phyloP scores from a whole-genome alignment of 2,113 vertebrate genomes.

The Suncus etruscus region DNA sequence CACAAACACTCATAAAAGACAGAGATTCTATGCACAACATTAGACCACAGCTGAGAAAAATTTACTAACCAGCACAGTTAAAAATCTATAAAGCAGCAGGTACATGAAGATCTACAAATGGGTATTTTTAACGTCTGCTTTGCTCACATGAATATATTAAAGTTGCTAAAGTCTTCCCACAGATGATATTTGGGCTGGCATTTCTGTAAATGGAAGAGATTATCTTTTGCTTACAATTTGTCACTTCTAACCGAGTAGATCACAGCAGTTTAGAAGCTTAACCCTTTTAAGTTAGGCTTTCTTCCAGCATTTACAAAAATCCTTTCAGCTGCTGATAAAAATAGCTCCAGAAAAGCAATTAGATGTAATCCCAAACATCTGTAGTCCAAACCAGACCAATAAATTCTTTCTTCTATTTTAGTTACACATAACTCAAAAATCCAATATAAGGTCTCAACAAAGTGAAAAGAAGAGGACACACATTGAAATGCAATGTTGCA shows the following conservation, averaged over 20 bases:
- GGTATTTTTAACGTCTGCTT: constrained; percentile 57
- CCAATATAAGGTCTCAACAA: constrained; percentile 35
- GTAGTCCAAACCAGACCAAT: constrained; percentile 25
- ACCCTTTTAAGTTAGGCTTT: constrained; percentile 66
- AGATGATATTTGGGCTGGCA: constrained; percentile 72
- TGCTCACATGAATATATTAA: constrained; percentile 69
- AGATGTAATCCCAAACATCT: constrained; percentile 72
- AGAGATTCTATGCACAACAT: neutral
- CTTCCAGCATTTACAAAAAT: constrained; percentile 66
- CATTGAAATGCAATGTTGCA: constrained; percentile 17
- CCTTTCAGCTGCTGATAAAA: constrained; percentile 71
- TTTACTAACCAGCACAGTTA: neutral
- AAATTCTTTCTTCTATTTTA: constrained; percentile 54
- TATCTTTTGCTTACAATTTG: constrained; percentile 76
- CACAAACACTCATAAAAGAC: constrained; percentile 13
- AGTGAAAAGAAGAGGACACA: neutral
- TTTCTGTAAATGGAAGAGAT: constrained; percentile 72
- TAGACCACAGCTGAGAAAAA: neutral
- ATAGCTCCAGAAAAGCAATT: constrained; percentile 70
- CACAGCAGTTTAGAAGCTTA: constrained; percentile 75
- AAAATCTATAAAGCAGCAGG: constrained; percentile 48
- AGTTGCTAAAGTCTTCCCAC: constrained; percentile 55
- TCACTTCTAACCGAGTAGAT: constrained; percentile 70
- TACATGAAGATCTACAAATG: constrained; percentile 22
- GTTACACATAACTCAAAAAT: constrained; percentile 50